These are phyloP conservation scores for Palythoa grandis DNA, from an alignment of 92 coral and sea anemone genomes.

Conservation along the genomic window DNA sequence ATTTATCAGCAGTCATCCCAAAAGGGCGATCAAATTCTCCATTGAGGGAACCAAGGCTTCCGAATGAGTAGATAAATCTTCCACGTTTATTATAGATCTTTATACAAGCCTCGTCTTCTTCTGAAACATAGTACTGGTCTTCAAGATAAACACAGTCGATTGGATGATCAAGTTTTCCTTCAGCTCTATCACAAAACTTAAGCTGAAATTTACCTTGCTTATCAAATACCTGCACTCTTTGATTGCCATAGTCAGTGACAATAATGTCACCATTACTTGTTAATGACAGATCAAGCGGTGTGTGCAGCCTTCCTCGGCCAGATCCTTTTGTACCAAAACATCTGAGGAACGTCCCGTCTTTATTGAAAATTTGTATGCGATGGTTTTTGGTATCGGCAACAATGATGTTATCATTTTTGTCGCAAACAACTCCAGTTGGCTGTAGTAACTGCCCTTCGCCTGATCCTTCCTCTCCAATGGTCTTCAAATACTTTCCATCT, in stretches of 20 bases:
- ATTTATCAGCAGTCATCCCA: conserved; percentile 34
- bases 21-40: conserved; percentile 43
- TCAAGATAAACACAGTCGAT: conserved; percentile 27
- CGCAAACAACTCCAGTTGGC: conserved; percentile 41
- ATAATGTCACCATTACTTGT: conserved; percentile 24
- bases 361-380: conserved; percentile 29
- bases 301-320: conserved; percentile 34
- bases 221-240: conserved; percentile 29
- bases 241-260: conserved; percentile 41
- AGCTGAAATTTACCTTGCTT: conserved; percentile 26
- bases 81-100: conserved; percentile 32
- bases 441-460: conserved; percentile 32
- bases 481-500: conserved; percentile 30
- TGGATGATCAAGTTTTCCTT: conserved; percentile 39
- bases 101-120: conserved; percentile 42
- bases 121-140: conserved; percentile 30
- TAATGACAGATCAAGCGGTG: conserved; percentile 37
- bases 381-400: conserved; percentile 38
- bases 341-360: conserved; percentile 12
- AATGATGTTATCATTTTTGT: conserved; percentile 32
- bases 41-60: conserved; percentile 25
- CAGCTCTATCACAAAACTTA: conserved; percentile 33
- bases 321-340: conserved; percentile 25
- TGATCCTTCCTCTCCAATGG: conserved; percentile 37
- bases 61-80: conserved; percentile 29